phyloP scores from a whole-genome alignment of 2,888 invertebrate genomes.

The Blastobasis adustella region DNA sequence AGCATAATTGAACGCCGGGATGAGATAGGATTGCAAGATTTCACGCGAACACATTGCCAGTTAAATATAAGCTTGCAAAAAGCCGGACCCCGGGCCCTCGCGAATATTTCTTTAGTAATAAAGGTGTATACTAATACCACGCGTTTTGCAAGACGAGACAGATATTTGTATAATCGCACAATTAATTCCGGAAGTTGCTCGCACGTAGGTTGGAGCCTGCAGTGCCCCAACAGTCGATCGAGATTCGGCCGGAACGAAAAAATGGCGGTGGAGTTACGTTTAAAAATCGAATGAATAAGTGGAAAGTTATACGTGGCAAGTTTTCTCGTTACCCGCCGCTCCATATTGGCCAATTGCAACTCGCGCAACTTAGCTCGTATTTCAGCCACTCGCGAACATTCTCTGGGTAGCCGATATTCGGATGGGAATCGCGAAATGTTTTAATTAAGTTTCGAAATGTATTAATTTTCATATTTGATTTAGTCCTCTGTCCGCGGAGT shows the following conservation, averaged over 20 bases:
- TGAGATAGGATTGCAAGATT: no score
- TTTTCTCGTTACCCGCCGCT: constrained; percentile 30
- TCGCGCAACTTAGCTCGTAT: constrained; percentile 22
- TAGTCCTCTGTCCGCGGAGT: constrained; percentile 23
- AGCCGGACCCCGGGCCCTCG: no score
- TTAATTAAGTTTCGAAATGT: constrained; percentile 53
- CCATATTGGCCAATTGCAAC: constrained; percentile 27
- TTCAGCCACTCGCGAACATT: constrained; percentile 25
- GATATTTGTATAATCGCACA: no score
- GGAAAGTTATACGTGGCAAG: constrained; percentile 23
- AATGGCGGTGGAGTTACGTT: constrained; percentile 20
- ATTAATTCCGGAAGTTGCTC: no score
- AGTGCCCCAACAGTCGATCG: no score
- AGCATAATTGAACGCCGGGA: no score
- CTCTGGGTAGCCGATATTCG: constrained; percentile 22
- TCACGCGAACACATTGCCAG: no score
- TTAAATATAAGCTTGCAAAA: no score
- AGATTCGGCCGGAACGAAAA: constrained; percentile 5
- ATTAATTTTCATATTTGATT: constrained; percentile 45
- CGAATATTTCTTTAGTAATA: no score
- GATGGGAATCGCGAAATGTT: constrained; percentile 32
- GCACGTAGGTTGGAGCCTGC: no score
- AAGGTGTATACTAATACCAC: no score
- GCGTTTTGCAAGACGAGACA: no score
- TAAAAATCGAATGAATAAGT: constrained; percentile 23